Base-by-base conservation (phyloP, 2,888 invertebrate species). In the Cheilosia vulpina region DNA sequence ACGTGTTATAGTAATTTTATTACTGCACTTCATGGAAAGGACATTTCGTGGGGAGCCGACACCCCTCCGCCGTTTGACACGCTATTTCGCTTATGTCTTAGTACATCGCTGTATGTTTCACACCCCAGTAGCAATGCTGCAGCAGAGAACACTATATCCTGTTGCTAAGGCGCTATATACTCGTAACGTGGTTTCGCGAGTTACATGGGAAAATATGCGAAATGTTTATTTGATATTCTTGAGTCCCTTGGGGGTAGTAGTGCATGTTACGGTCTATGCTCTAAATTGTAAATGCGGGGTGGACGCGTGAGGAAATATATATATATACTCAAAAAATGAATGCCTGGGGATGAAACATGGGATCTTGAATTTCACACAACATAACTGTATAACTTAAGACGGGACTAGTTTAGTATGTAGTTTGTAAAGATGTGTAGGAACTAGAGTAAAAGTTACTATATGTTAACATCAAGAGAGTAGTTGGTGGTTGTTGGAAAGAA, bases 1-100 rank as follows among this genome's bases (percentile, higher is more conserved):
- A 75, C 73, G 79, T 84, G 75, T 79, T 84, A 65, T 34, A 79
- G 69, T 84, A 78, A 83, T 84, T 79, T 84, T 84, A 79, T 84
- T 84, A 79, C 79, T 68, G 73, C 83, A 84, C 73, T 79, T 55
- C 79, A 53, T 83, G 73, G 57, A 15, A 57, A 66, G 66, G 83
- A 83, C 78, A 78, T 69, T 69, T 69, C 27, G 52, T 55, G 38
- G 34, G 17, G 19, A 65, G 47, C 19, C 38, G 15, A 15, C 58
- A 24, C 71, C 60, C 38, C 38, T 38, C 65, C 82, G 13, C 58
- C 21, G 17, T 71, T 53, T 82, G 72, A 83, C 72, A 78, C 68
- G 66, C 41, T 69, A 75, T 68, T 81, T 81, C 81, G 62, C 47
- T 68, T 76, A 69, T 68, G 75, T 50, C 47, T 34, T 50, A 45